phyloP scores from a whole-genome alignment of 1,140 invertebrate species.

The Cyclina sinensis region DNA sequence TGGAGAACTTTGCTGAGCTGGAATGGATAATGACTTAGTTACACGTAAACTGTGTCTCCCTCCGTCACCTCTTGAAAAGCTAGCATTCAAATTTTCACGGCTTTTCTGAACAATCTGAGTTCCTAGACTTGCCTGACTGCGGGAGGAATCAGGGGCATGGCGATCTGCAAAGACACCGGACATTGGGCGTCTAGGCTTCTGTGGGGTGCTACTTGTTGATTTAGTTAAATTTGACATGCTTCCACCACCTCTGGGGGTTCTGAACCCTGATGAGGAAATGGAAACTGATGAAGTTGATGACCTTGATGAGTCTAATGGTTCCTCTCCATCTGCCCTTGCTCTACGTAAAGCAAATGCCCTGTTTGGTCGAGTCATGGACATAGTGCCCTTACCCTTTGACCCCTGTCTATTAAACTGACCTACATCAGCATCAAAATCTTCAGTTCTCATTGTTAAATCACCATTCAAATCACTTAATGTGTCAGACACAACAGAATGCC shows the following conservation, averaged over 20 bases:
- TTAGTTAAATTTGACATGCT: slow-evolving; percentile 62
- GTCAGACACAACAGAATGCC: slow-evolving; percentile 78
- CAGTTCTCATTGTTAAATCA: slow-evolving; percentile 67
- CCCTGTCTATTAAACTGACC: slow-evolving; percentile 72
- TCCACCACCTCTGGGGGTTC: slow-evolving; percentile 42
- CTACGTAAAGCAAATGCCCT: slow-evolving; percentile 87
- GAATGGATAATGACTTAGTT: slow-evolving; percentile 70
- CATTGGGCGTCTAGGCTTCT: slow-evolving; percentile 55
- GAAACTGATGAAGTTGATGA: slow-evolving; percentile 66
- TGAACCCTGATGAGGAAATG: slow-evolving; percentile 55
- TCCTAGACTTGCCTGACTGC: slow-evolving; percentile 83
- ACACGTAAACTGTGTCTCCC: slow-evolving; percentile 90
- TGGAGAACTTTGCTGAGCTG: slow-evolving; percentile 39
- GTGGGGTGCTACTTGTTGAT: slow-evolving; percentile 48
- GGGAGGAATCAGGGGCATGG: slow-evolving; percentile 48
- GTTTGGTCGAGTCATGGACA: slow-evolving; percentile 86
- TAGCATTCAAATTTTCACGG: slow-evolving; percentile 69
- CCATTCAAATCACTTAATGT: slow-evolving; percentile 77
- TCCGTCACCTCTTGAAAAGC: slow-evolving; percentile 89
- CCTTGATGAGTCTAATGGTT: slow-evolving; percentile 71
- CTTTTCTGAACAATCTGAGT: slow-evolving; percentile 81
- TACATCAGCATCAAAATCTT: slow-evolving; percentile 11
- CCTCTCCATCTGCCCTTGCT: slow-evolving; percentile 82
- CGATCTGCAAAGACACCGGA: slow-evolving; percentile 59
- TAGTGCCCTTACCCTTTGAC: slow-evolving; percentile 81